Conservation (phyloP, 2,113 vertebrate species). For the Pleuronectes platessa region DNA sequence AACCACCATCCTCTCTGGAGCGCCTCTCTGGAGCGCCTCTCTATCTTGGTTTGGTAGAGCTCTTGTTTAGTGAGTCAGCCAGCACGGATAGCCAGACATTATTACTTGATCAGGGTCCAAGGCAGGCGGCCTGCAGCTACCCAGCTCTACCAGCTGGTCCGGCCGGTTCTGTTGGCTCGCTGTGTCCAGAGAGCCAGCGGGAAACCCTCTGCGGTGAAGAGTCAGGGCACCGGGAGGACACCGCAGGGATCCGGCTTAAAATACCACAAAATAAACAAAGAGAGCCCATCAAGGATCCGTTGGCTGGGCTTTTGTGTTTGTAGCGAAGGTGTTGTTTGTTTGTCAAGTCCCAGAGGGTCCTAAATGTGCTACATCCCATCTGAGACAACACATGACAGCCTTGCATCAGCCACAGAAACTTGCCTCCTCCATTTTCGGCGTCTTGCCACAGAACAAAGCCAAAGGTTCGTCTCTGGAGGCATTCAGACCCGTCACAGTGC, state of each 20-base stretch:
- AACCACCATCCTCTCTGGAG: slow-evolving; percentile 19
- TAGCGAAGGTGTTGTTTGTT: slow-evolving; percentile 53
- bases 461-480: slow-evolving; percentile 25
- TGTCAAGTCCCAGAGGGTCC: slow-evolving; percentile 48
- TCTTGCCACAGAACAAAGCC: slow-evolving; percentile 25
- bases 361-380: slow-evolving; percentile 61
- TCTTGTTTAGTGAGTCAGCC: slow-evolving; percentile 31
- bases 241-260: slow-evolving; percentile 35
- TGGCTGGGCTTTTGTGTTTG: slow-evolving; percentile 35
- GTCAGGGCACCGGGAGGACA: slow-evolving; percentile 17
- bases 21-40: slow-evolving; percentile 16
- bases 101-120: slow-evolving; percentile 73
- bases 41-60: not conserved
- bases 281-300: slow-evolving; percentile 36
- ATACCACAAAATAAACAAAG: slow-evolving; percentile 33
- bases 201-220: slow-evolving; percentile 30
- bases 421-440: slow-evolving; percentile 12
- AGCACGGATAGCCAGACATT: slow-evolving; percentile 59
- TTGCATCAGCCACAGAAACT: slow-evolving; percentile 43
- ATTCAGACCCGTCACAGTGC: slow-evolving; percentile 11
- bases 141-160: slow-evolving; percentile 72
- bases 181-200: slow-evolving; percentile 41
- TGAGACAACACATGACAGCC: slow-evolving; percentile 42
- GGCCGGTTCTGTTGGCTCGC: slow-evolving; percentile 27
- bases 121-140: slow-evolving; percentile 55